phyloP scores from a whole-genome alignment of 2,113 vertebrate species.

The Paracanthobrama guichenoti region DNA sequence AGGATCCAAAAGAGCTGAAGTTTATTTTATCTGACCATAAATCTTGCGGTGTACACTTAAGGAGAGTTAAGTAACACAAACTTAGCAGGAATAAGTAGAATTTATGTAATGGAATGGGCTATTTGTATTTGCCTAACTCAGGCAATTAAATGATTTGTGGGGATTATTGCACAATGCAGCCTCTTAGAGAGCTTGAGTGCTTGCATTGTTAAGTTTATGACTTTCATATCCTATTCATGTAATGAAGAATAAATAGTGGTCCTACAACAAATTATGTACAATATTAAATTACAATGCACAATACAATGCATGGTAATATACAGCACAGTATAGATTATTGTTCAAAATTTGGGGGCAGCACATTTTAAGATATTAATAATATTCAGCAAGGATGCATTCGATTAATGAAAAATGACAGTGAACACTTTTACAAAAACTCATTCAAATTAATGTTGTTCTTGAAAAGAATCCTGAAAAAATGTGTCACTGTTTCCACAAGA shows the following conservation, averaged over 20 bases:
- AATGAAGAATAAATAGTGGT: not conserved
- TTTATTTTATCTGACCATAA: not conserved
- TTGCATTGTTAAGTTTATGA: not conserved
- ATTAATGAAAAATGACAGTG: not conserved
- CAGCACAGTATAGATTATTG: not conserved
- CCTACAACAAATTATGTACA: not conserved
- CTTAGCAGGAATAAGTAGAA: not conserved
- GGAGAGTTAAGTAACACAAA: not conserved
- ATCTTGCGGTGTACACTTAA: not conserved
- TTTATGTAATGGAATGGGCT: constrained; percentile 3
- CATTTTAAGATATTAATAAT: not conserved
- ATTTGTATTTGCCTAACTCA: not conserved
- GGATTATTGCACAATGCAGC: not conserved
- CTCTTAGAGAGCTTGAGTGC: not conserved
- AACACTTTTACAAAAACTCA: not conserved
- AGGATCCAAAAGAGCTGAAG: not conserved
- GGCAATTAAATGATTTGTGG: constrained; percentile 10
- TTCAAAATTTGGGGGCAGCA: not conserved
- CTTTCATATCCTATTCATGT: not conserved
- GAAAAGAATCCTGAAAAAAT: not conserved
- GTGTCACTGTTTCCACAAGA: not conserved
- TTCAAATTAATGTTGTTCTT: not conserved
- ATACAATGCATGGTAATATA: not conserved
- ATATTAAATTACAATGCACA: not conserved
- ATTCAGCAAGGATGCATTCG: not conserved